Conservation (phyloP, 2,888 invertebrate genomes). For the Zootermopsis nevadensis region DNA sequence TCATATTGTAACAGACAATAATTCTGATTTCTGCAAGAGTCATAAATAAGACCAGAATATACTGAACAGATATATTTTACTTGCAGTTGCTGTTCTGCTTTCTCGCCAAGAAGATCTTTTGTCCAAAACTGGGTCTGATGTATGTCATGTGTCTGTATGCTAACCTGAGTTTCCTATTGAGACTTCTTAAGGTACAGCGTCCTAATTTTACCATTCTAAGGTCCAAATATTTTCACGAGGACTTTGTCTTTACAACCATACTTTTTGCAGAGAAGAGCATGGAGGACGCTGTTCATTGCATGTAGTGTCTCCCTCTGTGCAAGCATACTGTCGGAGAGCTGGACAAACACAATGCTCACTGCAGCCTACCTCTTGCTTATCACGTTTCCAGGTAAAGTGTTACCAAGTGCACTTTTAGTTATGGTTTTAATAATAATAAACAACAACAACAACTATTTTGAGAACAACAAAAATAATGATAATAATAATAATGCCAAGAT, state of each 20-base stretch:
- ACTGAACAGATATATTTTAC: not conserved
- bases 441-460: too few species aligned
- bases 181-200: conserved; percentile 10
- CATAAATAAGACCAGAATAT: not conserved
- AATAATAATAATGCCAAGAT: too few species aligned
- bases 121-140: not conserved
- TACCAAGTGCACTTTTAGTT: too few species aligned
- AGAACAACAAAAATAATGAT: too few species aligned
- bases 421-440: too few species aligned
- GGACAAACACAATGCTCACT: not conserved
- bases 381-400: conserved; percentile 3
- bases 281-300: not conserved
- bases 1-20: too few species aligned
- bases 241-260: too few species aligned
- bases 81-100: conserved; percentile 18
- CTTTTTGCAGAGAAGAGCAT: conserved; percentile 1
- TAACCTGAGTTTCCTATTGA: conserved; percentile 1
- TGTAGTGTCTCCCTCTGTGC: not conserved
- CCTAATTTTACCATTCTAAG: not conserved
- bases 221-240: too few species aligned
- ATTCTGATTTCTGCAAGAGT: too few species aligned
- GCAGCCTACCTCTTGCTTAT: not conserved
- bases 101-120: conserved; percentile 10
- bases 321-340: not conserved
- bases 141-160: not conserved